phyloP scores from a whole-genome alignment of 2,797 vertebrate genomes.

The Coendou prehensilis region DNA sequence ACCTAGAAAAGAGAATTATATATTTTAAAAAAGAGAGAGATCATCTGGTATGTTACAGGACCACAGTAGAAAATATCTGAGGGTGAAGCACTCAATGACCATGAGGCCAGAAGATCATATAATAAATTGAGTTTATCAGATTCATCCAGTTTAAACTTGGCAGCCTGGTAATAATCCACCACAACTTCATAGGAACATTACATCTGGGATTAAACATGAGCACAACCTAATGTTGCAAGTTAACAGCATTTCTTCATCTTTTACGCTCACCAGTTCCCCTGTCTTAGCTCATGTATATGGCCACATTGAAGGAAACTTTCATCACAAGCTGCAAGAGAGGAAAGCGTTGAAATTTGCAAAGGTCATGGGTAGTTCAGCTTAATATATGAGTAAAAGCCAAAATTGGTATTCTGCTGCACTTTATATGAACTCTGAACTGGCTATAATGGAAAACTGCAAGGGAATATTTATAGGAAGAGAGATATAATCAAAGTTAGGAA shows the following conservation, averaged over 20 bases:
- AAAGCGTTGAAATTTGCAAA: not conserved
- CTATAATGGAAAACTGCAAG: not conserved
- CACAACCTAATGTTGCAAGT: not conserved
- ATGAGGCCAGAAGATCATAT: not conserved
- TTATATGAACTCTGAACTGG: not conserved
- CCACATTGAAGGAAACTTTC: not conserved
- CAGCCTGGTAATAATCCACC: not conserved
- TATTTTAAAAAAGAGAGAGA: not conserved
- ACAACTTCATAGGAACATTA: not conserved
- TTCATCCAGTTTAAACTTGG: not conserved
- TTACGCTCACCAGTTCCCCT: too few relatives aligned
- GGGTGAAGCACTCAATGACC: not conserved
- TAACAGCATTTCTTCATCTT: not conserved
- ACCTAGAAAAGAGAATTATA: not conserved
- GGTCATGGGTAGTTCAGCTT: not conserved
- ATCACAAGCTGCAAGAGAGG: not conserved
- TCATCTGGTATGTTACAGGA: not conserved
- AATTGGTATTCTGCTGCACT: not conserved
- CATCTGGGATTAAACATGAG: not conserved
- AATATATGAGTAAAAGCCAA: not conserved
- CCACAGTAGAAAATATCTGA: not conserved
- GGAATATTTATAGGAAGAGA: not conserved
- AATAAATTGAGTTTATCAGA: not conserved
- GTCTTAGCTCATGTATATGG: not conserved
- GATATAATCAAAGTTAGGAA: not conserved